Evolutionary conservation across 2,113 vertebrate genomes (phyloP).

Genomic region (Limanda limanda): DNA sequence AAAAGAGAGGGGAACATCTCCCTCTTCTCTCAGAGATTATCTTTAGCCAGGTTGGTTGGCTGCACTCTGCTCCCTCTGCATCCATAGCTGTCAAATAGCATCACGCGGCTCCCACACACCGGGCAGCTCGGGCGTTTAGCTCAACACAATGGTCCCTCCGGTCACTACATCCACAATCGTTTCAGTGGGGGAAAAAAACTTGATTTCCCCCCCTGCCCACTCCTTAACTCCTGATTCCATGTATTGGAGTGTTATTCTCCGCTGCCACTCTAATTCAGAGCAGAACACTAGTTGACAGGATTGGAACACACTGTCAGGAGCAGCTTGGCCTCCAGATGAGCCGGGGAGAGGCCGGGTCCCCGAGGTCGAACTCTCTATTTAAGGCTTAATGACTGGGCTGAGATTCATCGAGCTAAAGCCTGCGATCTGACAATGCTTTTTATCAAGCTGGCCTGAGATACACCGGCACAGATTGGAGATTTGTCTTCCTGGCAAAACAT

Average conservation of each 20-base stretch:
- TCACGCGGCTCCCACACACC: constrained; percentile 9
- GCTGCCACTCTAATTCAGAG: constrained; percentile 42
- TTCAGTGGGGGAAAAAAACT: not conserved
- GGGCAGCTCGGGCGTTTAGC: constrained; percentile 10
- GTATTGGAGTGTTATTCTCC: constrained; percentile 8
- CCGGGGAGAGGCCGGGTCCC: constrained; percentile 55
- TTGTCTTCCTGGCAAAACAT: constrained; percentile 56
- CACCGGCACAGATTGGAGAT: constrained; percentile 68
- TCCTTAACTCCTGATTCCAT: constrained; percentile 20
- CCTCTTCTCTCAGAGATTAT: constrained; percentile 3
- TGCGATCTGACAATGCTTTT: constrained; percentile 67
- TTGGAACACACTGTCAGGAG: constrained; percentile 60
- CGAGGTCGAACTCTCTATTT: constrained; percentile 65
- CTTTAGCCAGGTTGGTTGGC: not conserved
- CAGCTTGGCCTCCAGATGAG: constrained; percentile 72
- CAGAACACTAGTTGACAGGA: constrained; percentile 47
- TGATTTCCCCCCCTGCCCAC: not conserved
- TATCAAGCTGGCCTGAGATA: constrained; percentile 56
- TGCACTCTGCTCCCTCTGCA: not conserved
- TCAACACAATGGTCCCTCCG: constrained; percentile 1
- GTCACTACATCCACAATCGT: constrained; percentile 9
- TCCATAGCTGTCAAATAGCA: constrained; percentile 5
- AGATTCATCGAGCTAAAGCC: constrained; percentile 59
- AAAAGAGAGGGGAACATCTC: constrained; percentile 1
- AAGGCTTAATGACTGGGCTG: constrained; percentile 69